A percentile compares a stretch with the other conserved stretches of the same genome.
phyloP scores from a whole-genome alignment of 2,797 vertebrate genomes.

The Pipistrellus nathusii region DNA sequence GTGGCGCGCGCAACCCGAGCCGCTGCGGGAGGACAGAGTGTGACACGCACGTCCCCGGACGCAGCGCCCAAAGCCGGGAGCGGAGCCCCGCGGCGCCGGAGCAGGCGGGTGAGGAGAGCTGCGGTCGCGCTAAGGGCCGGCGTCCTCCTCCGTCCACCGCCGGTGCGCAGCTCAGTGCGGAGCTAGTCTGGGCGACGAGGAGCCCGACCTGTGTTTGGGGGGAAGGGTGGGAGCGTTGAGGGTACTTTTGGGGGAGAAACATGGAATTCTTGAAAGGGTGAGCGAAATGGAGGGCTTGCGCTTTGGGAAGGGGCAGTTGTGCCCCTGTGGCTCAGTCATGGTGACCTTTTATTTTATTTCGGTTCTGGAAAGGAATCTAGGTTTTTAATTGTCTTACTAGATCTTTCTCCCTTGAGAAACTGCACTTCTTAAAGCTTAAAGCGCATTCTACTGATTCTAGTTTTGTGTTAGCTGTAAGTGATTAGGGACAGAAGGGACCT shows the following conservation, averaged over 20 bases:
- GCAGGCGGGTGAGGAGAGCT: background rate
- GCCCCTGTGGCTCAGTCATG: background rate
- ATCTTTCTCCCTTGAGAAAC: background rate
- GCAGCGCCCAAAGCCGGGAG: background rate
- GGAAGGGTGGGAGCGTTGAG: background rate
- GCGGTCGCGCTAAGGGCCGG: background rate
- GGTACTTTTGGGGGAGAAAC: background rate
- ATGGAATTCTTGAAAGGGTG: background rate
- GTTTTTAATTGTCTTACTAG: background rate
- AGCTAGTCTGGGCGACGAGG: background rate
- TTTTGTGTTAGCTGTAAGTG: background rate
- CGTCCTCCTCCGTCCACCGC: background rate
- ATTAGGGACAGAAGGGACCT: background rate
- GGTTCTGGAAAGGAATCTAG: background rate
- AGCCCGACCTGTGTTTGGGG: background rate
- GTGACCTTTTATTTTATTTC: background rate
- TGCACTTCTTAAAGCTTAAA: background rate
- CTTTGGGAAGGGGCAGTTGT: background rate
- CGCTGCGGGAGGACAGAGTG: constrained; percentile 58
- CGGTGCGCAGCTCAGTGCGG: background rate
- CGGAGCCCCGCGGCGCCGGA: background rate
- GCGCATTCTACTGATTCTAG: background rate
- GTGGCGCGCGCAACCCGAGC: constrained; percentile 68
- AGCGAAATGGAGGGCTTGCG: background rate
- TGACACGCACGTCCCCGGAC: constrained; percentile 49